A percentile compares a stretch with the other conserved stretches of the same genome.
These are phyloP conservation scores for Hystrix cristata DNA, from an alignment of 2,113 vertebrate species.

Conservation along the genomic window DNA sequence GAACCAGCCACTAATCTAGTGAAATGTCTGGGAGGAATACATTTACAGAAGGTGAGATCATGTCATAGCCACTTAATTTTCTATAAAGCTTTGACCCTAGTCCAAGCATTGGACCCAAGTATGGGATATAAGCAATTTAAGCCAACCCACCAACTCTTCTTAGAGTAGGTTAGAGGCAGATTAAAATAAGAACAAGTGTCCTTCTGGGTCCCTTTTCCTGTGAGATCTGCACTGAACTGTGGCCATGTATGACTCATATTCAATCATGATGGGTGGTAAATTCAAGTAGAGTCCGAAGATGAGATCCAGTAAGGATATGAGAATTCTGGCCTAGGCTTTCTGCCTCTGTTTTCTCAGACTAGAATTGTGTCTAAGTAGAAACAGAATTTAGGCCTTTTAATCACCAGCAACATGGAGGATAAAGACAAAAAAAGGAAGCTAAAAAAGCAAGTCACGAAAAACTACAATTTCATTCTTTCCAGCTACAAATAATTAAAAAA, in stretches of 20 bases:
- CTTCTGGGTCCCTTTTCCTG: background rate
- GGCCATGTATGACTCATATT: background rate
- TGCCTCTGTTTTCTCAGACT: background rate
- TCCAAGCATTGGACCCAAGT: background rate
- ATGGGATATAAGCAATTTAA: background rate
- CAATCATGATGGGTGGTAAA: background rate
- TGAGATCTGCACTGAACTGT: background rate
- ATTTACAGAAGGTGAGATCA: conserved; percentile 1
- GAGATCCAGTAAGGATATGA: background rate
- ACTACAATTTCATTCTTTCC: background rate
- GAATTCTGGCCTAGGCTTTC: background rate
- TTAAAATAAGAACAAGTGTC: background rate
- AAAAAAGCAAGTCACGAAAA: background rate
- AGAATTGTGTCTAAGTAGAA: background rate
- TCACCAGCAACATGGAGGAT: background rate
- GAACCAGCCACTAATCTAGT: background rate
- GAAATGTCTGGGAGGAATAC: background rate
- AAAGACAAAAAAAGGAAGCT: background rate
- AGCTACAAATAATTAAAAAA: background rate
- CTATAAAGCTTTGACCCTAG: background rate
- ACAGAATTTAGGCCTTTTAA: background rate
- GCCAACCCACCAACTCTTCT: no score
- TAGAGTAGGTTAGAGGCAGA: background rate
- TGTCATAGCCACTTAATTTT: background rate
- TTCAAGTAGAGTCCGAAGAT: background rate